phyloP scores from a whole-genome alignment of 2,888 invertebrate species.

The Timandra comae region DNA sequence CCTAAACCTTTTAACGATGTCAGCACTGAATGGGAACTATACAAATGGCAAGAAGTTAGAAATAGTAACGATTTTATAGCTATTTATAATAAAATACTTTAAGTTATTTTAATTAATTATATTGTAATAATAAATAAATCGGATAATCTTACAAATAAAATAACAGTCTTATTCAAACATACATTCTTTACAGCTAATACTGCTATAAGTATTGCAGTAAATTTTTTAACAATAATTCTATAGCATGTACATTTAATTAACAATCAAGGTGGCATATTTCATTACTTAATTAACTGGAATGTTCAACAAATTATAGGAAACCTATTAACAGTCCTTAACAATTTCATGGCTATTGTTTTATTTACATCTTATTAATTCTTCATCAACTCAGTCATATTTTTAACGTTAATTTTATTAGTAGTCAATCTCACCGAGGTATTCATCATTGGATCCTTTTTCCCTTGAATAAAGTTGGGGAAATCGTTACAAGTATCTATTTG shows the following conservation, averaged over 20 bases:
- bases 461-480: slow-evolving; percentile 54
- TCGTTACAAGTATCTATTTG: slow-evolving; percentile 38
- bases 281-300: too few species aligned
- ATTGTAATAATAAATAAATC: slow-evolving; percentile 11
- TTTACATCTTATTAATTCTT: slow-evolving; percentile 63
- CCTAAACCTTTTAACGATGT: slow-evolving; percentile 81
- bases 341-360: too few species aligned
- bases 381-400: slow-evolving; percentile 66
- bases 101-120: slow-evolving; percentile 4
- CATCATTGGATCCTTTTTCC: slow-evolving; percentile 69
- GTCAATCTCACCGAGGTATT: slow-evolving; percentile 57
- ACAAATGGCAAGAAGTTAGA: slow-evolving; percentile 76
- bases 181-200: too few species aligned
- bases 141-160: slow-evolving; percentile 20
- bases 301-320: too few species aligned
- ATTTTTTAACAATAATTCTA: background rate
- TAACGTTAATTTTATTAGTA: slow-evolving; percentile 68
- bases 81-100: slow-evolving; percentile 33
- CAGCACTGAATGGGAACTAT: slow-evolving; percentile 76
- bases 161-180: slow-evolving; percentile 32
- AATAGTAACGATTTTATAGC: slow-evolving; percentile 80
- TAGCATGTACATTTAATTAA: too few species aligned
- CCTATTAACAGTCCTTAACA: too few species aligned
- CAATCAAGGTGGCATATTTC: too few species aligned
- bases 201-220: background rate